These are phyloP conservation scores for Proteles cristata DNA, from an alignment of 2,113 vertebrate genomes.

Conservation along the genomic window DNA sequence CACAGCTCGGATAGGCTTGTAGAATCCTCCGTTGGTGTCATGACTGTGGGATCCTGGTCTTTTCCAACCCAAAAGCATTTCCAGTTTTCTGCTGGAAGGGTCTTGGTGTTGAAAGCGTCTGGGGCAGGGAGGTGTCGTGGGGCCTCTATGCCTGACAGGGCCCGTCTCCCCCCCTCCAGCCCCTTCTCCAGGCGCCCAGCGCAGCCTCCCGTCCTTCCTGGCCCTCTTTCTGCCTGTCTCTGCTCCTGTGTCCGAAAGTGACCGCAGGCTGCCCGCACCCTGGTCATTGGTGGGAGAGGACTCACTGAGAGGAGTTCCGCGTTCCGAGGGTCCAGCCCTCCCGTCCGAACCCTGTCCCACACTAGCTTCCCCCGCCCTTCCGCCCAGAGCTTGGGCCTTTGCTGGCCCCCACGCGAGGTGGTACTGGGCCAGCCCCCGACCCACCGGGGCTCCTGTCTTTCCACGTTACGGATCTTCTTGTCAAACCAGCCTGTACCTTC, in stretches of 20 bases:
- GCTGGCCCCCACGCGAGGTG: rapidly evolving
- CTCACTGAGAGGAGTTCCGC: constrained; percentile 72
- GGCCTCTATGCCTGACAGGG: background rate
- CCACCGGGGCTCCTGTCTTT: background rate
- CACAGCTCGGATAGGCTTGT: background rate
- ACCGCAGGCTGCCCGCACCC: constrained; percentile 77
- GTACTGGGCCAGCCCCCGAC: background rate
- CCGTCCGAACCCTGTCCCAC: constrained; percentile 82
- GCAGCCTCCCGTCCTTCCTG: background rate
- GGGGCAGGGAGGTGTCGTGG: background rate
- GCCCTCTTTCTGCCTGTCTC: background rate
- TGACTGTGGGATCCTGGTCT: background rate
- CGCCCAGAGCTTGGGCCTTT: background rate
- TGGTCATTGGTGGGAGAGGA: constrained; percentile 88
- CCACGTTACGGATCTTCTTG: background rate
- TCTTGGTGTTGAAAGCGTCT: background rate
- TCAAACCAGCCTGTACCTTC: background rate
- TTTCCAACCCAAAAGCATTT: background rate
- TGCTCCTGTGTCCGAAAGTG: constrained; percentile 81
- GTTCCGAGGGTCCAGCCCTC: constrained; percentile 71
- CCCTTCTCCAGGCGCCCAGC: background rate
- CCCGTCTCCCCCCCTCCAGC: background rate
- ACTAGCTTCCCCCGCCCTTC: background rate
- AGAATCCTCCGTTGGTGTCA: no score
- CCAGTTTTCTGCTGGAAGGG: background rate